Evolutionary conservation across 2,113 vertebrate genomes (phyloP).

Genomic region (Ancistrus triradiatus): DNA sequence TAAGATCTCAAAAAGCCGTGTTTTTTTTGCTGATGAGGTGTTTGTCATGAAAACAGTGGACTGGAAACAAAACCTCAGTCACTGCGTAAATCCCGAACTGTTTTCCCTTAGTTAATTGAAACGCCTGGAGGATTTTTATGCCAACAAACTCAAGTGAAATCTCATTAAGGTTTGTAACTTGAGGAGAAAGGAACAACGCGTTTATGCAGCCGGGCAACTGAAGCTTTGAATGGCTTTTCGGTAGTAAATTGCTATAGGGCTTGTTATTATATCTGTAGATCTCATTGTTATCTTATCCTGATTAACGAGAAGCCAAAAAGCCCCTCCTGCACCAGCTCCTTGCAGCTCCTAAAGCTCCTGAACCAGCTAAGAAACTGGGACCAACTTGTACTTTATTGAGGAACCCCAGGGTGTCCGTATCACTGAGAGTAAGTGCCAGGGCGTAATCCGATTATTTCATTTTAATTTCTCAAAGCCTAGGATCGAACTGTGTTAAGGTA

Average conservation of each 20-base stretch:
- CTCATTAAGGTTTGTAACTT: no score
- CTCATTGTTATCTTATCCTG: slow-evolving; percentile 23
- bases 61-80: no score
- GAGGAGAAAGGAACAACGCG: no score
- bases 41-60: no score
- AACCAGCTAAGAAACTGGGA: slow-evolving; percentile 76
- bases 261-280: neutral
- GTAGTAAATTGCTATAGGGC: neutral
- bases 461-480: neutral
- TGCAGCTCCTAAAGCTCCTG: slow-evolving; percentile 59
- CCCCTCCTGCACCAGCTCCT: slow-evolving; percentile 48
- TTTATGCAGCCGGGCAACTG: no score
- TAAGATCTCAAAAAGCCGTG: no score
- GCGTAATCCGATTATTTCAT: neutral
- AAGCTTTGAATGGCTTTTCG: neutral
- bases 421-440: slow-evolving; percentile 81
- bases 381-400: slow-evolving; percentile 89
- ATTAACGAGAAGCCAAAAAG: slow-evolving; percentile 77
- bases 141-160: no score
- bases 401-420: slow-evolving; percentile 79
- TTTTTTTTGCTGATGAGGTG: no score
- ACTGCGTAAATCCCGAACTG: no score
- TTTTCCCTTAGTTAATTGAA: no score
- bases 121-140: no score
- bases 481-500: no score